Evolutionary conservation across 2,113 vertebrate genomes (phyloP), one percentile per base, ranked within the genome.

Genomic region (Pomatorhinus ruficollis): DNA sequence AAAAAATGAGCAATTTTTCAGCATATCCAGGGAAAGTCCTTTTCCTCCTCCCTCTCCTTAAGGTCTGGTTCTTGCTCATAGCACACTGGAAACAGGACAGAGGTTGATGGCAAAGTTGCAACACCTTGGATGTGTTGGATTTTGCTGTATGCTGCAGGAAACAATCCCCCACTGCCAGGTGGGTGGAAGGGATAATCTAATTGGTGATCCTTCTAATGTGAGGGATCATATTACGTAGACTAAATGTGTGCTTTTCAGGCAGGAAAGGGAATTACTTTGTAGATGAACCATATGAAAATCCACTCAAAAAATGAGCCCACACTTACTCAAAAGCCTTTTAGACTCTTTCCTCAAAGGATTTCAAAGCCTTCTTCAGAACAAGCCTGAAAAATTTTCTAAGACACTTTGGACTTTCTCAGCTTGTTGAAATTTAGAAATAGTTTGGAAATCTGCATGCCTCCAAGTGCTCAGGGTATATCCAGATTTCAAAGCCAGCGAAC

Each of bases 381-480:
- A 94, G 31, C 47, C 78, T 75, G 77, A 65, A 66, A 72, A n/a
- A 23, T 77, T 63, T 94, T 70, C 47, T 59, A 56, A 91, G 66
- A 35, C 79, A 45, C 4, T 44, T 49, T 42, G 40, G 33, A 30
- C 61, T 61, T 79, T 13, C 68, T 83, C 45, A 83, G 33, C 78
- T 88, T 57, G 33, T 66, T 84, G 93, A 77, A 92, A 85, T 86
- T 88, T 47, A 89, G 80, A 74, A 93, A 57, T 47, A 6, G 18
- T 74, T 95, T 76, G 45, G 68, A 92, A 94, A 80, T 52, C 40
- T 53, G 15, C 68, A 50, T 33, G 60, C 27, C 53, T 90, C 60
- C 52, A 31, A 54, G 79, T 4, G 2, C 39, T 82, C 83, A 56
- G 71, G 75, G 47, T 77, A n/a, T 56, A 60, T 90, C 77, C 84